These are phyloP conservation scores for Odontomachus brunneus DNA, from an alignment of 1,140 invertebrate species.

Conservation along the genomic window DNA sequence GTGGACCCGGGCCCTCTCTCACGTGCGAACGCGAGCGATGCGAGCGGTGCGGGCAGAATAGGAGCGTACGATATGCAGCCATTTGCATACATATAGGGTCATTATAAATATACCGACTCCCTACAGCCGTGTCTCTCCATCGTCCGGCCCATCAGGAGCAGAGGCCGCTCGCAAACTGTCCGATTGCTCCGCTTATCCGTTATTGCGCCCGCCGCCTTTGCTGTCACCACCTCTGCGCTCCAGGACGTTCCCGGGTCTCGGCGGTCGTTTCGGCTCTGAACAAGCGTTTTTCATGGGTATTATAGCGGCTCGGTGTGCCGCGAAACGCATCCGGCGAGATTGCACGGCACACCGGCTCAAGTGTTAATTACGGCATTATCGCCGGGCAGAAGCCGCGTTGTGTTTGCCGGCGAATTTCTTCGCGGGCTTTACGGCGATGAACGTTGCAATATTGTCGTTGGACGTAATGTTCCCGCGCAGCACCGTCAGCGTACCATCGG, in stretches of 20 bases:
- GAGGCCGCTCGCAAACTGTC: slow-evolving; percentile 77
- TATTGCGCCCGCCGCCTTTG: slow-evolving; percentile 78
- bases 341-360: slow-evolving; percentile 24
- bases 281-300: slow-evolving; percentile 65
- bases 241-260: slow-evolving; percentile 60
- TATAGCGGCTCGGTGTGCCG: slow-evolving; percentile 26
- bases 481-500: neutral
- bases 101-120: slow-evolving; percentile 85
- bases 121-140: slow-evolving; percentile 76
- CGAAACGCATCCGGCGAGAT: slow-evolving; percentile 28
- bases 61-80: slow-evolving; percentile 83
- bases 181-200: slow-evolving; percentile 84
- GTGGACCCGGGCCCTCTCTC: slow-evolving; percentile 76
- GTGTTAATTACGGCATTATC: slow-evolving; percentile 57
- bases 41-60: slow-evolving; percentile 78
- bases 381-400: slow-evolving; percentile 38
- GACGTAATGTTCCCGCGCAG: neutral
- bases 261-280: slow-evolving; percentile 57
- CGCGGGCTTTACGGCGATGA: slow-evolving; percentile 5
- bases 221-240: slow-evolving; percentile 63
- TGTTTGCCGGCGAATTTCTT: slow-evolving; percentile 51
- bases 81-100: slow-evolving; percentile 86
- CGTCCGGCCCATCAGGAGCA: slow-evolving; percentile 80
- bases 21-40: slow-evolving; percentile 71
- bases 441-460: slow-evolving; percentile 9